These are phyloP conservation scores for Gallinago stenura DNA, from an alignment of 2,797 vertebrate genomes.

Conservation along the genomic window DNA sequence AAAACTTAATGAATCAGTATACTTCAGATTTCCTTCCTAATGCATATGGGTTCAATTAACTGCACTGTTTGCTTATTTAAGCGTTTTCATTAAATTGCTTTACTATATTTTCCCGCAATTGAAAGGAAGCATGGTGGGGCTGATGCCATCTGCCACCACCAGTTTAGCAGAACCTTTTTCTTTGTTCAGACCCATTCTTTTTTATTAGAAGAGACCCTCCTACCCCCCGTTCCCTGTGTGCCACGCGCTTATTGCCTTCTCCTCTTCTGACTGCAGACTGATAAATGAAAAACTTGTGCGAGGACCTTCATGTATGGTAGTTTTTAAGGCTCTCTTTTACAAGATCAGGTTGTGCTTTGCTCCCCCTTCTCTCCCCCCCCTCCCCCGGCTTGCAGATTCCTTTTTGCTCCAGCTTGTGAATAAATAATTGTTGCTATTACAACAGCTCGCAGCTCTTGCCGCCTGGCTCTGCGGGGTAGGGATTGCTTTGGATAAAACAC, in stretches of 20 bases:
- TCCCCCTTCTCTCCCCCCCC: background rate
- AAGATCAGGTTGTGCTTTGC: constrained; percentile 26
- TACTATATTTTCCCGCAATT: constrained; percentile 73
- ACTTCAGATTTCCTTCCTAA: constrained; percentile 78
- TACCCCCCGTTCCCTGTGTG: background rate
- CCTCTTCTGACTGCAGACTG: constrained; percentile 25
- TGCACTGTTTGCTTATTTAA: constrained; percentile 77
- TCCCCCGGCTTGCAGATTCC: background rate
- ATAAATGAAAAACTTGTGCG: background rate
- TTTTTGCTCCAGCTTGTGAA: constrained; percentile 30
- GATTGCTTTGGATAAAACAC: background rate
- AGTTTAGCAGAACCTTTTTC: constrained; percentile 43
- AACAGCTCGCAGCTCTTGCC: background rate
- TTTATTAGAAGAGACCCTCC: constrained; percentile 45
- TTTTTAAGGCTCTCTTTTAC: constrained; percentile 59
- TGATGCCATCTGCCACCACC: constrained; percentile 74
- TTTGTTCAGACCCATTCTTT: constrained; percentile 58
- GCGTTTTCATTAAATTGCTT: constrained; percentile 78
- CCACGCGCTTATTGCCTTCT: background rate
- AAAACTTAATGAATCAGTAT: constrained; percentile 80
- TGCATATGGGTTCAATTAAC: constrained; percentile 79
- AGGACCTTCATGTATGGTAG: background rate
- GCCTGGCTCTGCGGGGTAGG: background rate
- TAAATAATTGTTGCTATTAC: background rate
- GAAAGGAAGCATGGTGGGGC: constrained; percentile 64